phyloP scores from a whole-genome alignment of 2,113 vertebrate species.

The Eudyptes chrysolophus region DNA sequence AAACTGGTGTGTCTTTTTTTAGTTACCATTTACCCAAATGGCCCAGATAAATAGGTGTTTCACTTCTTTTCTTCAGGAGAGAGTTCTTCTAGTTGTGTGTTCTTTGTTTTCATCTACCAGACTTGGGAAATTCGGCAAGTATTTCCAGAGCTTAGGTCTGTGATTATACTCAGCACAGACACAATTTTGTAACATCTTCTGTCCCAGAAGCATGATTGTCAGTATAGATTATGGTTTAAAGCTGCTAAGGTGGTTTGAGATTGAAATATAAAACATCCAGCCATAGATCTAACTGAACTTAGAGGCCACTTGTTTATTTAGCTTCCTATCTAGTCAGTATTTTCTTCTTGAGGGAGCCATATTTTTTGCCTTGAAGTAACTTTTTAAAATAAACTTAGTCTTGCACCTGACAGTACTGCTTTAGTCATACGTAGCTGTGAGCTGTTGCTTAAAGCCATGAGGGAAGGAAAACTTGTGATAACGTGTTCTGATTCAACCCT shows the following conservation, averaged over 20 bases:
- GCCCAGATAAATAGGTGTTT: not conserved
- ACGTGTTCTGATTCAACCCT: not conserved
- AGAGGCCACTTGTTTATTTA: not conserved
- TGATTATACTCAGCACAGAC: not conserved
- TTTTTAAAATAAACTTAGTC: not conserved
- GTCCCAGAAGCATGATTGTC: not conserved
- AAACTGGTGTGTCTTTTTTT: not conserved
- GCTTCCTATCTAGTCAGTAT: not conserved
- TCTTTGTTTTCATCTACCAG: not conserved
- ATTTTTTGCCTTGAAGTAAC: slow-evolving; percentile 3
- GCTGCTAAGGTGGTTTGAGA: not conserved
- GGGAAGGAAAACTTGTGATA: not conserved
- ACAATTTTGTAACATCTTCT: not conserved
- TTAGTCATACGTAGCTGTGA: not conserved
- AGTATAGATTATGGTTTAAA: not conserved
- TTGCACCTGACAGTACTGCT: not conserved
- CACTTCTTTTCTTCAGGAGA: not conserved
- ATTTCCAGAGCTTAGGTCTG: not conserved
- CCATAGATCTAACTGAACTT: not conserved
- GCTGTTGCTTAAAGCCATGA: not conserved
- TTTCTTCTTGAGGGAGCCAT: not conserved
- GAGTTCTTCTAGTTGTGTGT: not conserved
- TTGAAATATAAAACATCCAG: not conserved
- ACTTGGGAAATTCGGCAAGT: not conserved
- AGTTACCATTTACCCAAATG: not conserved